phyloP scores from a whole-genome alignment of 1,140 invertebrate species.

The Orussus abietinus region DNA sequence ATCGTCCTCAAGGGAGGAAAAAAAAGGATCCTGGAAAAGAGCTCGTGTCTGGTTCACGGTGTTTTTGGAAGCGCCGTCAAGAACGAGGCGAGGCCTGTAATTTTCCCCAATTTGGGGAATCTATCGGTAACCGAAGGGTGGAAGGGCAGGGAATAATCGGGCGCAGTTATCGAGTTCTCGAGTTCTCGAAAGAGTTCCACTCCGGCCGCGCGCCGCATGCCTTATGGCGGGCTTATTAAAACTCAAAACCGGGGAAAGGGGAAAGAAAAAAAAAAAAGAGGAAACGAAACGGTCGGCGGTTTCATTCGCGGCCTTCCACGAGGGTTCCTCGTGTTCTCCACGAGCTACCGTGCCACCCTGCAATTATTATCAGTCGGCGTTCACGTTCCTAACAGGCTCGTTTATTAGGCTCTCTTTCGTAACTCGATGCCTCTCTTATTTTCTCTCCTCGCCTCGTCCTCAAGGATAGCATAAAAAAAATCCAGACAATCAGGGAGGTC shows the following conservation, averaged over 20 bases:
- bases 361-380: constrained; percentile 2
- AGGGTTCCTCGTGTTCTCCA: not conserved
- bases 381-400: constrained; percentile 8
- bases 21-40: not conserved
- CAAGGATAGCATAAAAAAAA: not conserved
- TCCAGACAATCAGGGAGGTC: not conserved
- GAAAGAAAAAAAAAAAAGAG: too few species aligned
- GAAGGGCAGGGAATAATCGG: not conserved
- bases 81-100: too few species aligned
- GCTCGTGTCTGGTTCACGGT: not conserved
- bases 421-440: not conserved
- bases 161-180: not conserved
- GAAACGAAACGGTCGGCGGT: constrained; percentile 1
- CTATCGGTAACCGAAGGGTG: not conserved
- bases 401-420: constrained; percentile 2
- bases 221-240: constrained; percentile 10
- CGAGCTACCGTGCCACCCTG: constrained; percentile 2
- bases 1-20: too few species aligned
- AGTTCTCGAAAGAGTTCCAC: not conserved
- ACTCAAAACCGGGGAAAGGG: too few species aligned
- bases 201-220: not conserved
- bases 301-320: constrained; percentile 4
- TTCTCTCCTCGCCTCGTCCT: not conserved
- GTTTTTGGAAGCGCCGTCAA: too few species aligned
- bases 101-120: not conserved